These are phyloP conservation scores for Carassius carassius DNA, from an alignment of 2,113 vertebrate species.

Conservation along the genomic window DNA sequence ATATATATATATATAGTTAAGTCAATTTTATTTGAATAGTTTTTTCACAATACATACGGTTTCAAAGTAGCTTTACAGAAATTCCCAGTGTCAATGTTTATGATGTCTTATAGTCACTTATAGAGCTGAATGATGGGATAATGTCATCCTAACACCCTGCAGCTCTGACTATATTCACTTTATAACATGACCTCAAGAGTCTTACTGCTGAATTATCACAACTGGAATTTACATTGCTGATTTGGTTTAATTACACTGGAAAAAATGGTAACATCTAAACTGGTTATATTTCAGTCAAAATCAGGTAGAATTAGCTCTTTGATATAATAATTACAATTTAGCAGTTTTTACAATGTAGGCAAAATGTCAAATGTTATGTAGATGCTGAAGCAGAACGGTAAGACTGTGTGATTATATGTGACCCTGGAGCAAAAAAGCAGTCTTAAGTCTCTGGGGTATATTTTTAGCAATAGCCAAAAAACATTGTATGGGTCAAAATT, in stretches of 20 bases:
- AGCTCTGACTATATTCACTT: neutral
- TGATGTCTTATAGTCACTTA: neutral
- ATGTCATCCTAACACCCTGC: neutral
- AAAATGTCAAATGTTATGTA: neutral
- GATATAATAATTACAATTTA: neutral
- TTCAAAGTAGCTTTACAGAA: too few relatives aligned
- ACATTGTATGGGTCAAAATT: too few relatives aligned
- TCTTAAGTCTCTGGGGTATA: too few relatives aligned
- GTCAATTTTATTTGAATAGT: neutral
- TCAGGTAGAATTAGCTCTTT: neutral
- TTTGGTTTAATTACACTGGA: neutral
- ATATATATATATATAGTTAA: neutral
- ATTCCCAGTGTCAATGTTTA: neutral
- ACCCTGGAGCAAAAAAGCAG: too few relatives aligned
- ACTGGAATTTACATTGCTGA: neutral
- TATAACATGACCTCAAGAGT: neutral
- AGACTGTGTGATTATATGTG: neutral
- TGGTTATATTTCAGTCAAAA: neutral
- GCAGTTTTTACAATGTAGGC: neutral
- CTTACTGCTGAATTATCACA: too few relatives aligned
- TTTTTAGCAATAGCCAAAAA: too few relatives aligned
- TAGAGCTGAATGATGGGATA: neutral
- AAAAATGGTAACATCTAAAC: neutral
- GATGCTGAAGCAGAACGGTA: neutral
- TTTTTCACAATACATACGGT: too few relatives aligned